phyloP scores from a whole-genome alignment of 2,113 vertebrate genomes.

The Rhabdornis inornatus region DNA sequence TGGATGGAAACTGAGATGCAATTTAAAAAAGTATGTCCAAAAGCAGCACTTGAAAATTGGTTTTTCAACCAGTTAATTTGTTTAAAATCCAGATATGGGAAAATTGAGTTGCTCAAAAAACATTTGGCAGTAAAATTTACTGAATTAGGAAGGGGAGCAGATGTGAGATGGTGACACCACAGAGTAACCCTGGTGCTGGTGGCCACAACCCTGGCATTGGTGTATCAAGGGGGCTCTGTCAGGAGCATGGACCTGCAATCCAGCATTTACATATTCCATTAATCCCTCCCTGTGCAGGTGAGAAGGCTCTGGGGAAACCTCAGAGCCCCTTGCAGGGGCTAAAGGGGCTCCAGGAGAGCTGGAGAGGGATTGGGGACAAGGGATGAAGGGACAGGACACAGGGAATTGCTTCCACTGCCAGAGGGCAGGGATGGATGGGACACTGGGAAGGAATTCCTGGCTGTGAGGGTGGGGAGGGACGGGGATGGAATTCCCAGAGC shows the following conservation, averaged over 20 bases:
- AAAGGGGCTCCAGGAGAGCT: neutral
- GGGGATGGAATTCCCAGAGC: neutral
- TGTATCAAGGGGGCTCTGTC: fast-evolving
- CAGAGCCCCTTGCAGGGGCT: neutral
- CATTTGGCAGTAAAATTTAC: neutral
- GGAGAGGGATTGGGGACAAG: neutral
- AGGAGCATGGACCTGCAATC: neutral
- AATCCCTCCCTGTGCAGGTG: neutral
- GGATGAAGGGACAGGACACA: neutral
- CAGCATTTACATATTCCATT: fast-evolving
- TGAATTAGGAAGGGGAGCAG: neutral
- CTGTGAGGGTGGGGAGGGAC: fast-evolving
- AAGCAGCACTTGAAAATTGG: neutral
- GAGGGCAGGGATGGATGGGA: neutral
- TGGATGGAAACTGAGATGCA: neutral
- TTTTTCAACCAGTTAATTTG: neutral
- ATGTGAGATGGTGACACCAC: neutral
- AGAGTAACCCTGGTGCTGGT: fast-evolving
- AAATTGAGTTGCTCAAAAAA: neutral
- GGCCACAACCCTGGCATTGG: neutral
- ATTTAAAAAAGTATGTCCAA: neutral
- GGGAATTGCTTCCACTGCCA: neutral
- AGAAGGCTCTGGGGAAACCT: neutral
- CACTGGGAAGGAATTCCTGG: neutral
- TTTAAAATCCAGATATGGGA: neutral